Evolutionary conservation across 2,888 invertebrate genomes (phyloP), one percentile per base, ranked within the genome.

Genomic region (Graphium colonna): DNA sequence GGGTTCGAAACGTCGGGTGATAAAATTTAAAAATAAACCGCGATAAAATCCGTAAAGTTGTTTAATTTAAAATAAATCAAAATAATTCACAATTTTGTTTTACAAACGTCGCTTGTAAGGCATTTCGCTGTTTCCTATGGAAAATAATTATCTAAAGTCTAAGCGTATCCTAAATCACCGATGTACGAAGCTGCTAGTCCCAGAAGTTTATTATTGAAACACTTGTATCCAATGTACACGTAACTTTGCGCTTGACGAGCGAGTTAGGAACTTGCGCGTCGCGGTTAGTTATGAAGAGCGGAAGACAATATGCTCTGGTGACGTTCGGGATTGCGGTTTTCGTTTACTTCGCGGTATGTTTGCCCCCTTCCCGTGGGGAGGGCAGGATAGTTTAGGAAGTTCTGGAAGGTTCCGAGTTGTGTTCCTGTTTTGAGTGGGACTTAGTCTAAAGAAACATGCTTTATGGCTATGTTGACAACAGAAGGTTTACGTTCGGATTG

Each of bases 221-320:
- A 49, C 53, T 53, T 49, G 53, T 48, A 39, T 39, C 48, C 48
- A 43, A 48, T 53, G 53, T 53, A 49, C 43, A 53, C 53, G 43
- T 49, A 53, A 53, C 53, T 53, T 53, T 40, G 38, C 43, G 53
- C 53, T 48, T 48, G 53, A 53, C 53, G 53, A 53, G 39, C 48
- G 48, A 53, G 53, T 53, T 53, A 53, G 15, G 43, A 53, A 48
- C 48, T 53, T 53, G 39, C 48, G 48, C 53, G 39, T 53, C 44
- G 53, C 31, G 48, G 48, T 52, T 46, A 42, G 48, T 48, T 53
- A 53, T 51, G 49, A 48, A 46, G 50, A 44, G 46, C 31, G 49
- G 43, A 49, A 51, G 49, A 55, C 50, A 50, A 51, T 50, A 55
- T 50, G 49, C 38, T 17, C 33, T 33, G 26, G 40, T 21, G 45